Evolutionary conservation across 2,888 invertebrate species (phyloP), one percentile per base, ranked within the genome.

Genomic region (Stomorhina lunata): DNA sequence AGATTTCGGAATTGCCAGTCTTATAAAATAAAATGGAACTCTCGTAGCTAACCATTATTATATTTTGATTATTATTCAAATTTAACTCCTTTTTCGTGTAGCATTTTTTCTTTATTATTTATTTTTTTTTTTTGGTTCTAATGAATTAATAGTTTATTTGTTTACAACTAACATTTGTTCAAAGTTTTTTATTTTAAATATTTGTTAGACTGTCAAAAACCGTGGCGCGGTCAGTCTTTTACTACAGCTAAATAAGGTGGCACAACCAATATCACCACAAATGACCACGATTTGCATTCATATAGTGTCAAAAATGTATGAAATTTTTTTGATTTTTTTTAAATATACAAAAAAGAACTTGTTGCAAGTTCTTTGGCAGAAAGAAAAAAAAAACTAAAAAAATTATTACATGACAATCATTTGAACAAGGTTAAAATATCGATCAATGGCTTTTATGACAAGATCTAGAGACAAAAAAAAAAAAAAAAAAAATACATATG

Each of bases 401-500:
- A 79, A 61, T 76, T 84, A 84, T 84, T 73, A 82, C 84, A 82
- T 80, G 83, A 83, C 84, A 84, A 80, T 71, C 80, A 82, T 85
- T 86, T 84, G 85, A 73, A 80, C 89, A 88, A 88, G 88, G 89
- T 88, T 87, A 88, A 53, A 86, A 84, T 84, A 84, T 84, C 84
- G 85, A 85, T 85, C 84, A 84, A 84, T 84, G 84, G 84, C 84
- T 53, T n/a, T n/a, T n/a, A n/a, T n/a, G n/a, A n/a, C n/a, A n/a
- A n/a, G n/a, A n/a, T n/a, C 59, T 59, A 43, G 55, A 9, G 9
- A 34, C 43, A 32, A 37, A n/a, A 66, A 20, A 0, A 25, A 45
- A 27, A 57, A 63, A 22, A 40, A 45, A 15, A 25, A 40, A 20
- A 10, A 9, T n/a, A n/a, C n/a, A n/a, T n/a, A n/a, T n/a, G n/a